Evolutionary conservation across 1,140 invertebrate genomes (phyloP).

Genomic region (Subanguina moxae): DNA sequence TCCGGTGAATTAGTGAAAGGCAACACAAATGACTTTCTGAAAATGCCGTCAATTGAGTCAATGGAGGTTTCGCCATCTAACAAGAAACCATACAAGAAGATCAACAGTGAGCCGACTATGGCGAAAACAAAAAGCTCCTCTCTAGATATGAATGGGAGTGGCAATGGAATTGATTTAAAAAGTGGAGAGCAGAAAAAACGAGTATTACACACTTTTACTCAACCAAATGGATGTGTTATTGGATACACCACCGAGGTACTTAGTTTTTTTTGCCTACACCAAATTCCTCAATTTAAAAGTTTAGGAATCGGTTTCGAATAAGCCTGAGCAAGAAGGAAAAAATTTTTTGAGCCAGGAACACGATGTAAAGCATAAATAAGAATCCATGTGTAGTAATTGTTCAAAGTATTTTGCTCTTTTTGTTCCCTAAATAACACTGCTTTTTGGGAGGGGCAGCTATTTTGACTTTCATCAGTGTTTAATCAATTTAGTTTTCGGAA

Average conservation of each 20-base stretch:
- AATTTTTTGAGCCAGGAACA: too few species aligned
- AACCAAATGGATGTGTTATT: background rate
- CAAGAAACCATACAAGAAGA: background rate
- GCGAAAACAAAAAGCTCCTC: background rate
- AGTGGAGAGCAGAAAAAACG: background rate
- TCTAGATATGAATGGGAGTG: background rate
- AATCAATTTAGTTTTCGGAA: too few species aligned
- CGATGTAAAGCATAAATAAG: too few species aligned
- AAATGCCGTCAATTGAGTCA: slow-evolving; percentile 7
- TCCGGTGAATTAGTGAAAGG: background rate
- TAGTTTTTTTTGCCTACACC: too few species aligned
- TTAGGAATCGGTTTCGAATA: too few species aligned
- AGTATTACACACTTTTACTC: background rate
- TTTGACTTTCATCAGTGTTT: too few species aligned
- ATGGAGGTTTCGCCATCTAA: background rate
- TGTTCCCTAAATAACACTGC: too few species aligned
- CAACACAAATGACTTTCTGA: background rate
- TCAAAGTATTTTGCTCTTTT: too few species aligned
- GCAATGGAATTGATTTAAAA: background rate
- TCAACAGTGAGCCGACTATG: slow-evolving; percentile 1
- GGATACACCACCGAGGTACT: background rate
- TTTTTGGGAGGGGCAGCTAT: too few species aligned
- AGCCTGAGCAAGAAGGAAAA: too few species aligned
- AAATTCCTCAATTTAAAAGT: too few species aligned
- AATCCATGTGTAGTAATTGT: too few species aligned